Percentiles rank a stretch among this genome's conserved stretches.
These are phyloP conservation scores for Ceratosolen fusciceps DNA, from an alignment of 1,140 invertebrate genomes.

Conservation along the genomic window DNA sequence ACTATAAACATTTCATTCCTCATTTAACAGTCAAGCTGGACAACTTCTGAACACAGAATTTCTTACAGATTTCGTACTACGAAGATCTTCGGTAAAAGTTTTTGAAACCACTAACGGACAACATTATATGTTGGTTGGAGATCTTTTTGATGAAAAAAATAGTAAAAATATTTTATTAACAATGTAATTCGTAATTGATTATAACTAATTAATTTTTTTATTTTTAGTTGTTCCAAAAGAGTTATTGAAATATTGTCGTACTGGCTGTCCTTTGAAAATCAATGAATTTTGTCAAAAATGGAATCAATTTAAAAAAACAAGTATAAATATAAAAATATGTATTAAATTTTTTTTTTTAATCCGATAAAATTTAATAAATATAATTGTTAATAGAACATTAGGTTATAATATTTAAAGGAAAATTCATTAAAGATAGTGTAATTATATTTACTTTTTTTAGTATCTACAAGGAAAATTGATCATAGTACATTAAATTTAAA, in stretches of 20 bases:
- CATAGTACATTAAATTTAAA: neutral
- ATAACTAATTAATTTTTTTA: slow-evolving; percentile 28
- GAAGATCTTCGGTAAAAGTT: slow-evolving; percentile 52
- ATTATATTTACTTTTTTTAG: neutral
- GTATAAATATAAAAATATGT: slow-evolving; percentile 34
- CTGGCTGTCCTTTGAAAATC: slow-evolving; percentile 61
- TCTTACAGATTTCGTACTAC: slow-evolving; percentile 52
- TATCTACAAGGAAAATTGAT: neutral
- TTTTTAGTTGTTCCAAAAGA: slow-evolving; percentile 57
- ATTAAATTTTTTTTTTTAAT: slow-evolving; percentile 7
- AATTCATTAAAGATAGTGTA: neutral
- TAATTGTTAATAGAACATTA: neutral
- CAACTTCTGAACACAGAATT: slow-evolving; percentile 56
- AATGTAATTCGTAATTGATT: neutral
- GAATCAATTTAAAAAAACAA: slow-evolving; percentile 47
- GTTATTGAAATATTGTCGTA: slow-evolving; percentile 54
- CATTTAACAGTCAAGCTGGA: slow-evolving; percentile 55
- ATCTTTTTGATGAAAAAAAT: slow-evolving; percentile 56
- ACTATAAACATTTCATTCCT: neutral
- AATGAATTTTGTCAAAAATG: slow-evolving; percentile 58
- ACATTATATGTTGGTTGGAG: slow-evolving; percentile 57
- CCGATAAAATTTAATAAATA: neutral
- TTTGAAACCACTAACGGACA: slow-evolving; percentile 57
- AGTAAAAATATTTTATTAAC: slow-evolving; percentile 47
- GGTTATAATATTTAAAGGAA: neutral